Evolutionary conservation across 2,113 vertebrate genomes (phyloP), one percentile per base, ranked within the genome.

Genomic region (Pseudorasbora parva): DNA sequence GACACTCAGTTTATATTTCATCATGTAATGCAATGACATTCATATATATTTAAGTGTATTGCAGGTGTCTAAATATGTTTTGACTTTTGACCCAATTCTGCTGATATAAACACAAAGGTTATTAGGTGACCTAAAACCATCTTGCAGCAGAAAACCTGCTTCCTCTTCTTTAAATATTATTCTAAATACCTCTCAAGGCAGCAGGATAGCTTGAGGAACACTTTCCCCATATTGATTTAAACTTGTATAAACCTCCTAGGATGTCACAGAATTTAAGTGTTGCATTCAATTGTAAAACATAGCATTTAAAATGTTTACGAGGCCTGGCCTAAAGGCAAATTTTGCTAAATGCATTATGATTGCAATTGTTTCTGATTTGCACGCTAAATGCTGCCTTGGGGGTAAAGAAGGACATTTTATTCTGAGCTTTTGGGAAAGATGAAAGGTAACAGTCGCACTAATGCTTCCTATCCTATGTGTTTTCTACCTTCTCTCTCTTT

Each of bases 401-500:
- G 72, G 84, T 83, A 5, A 30, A 64, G 8, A 81, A 66, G n/a
- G n/a, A 27, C 41, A 49, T 21, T 4, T 27, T 1, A 2, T 59
- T 76, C 45, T 23, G 27, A 11, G 11, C 6, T 43, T 41, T 17
- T 6, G 54, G 37, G n/a, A 5, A 74, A 49, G 3, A 37, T 8
- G 7, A 41, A 8, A 2, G 7, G 5, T 82, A 41, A 23, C 4
- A 11, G n/a, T 80, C 14, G 2, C 69, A 81, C 84, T 86, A 77
- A 84, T 56, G 12, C 45, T 73, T 51, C 73, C n/a, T 85, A 19
- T 69, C 5, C 41, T 85, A 49, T 85, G 77, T 86, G 64, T 82
- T 74, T 83, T 86, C 51, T 85, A 23, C 47, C 60, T 78, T 89
- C 49, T 88, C 89, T 93, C 93, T 93, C 94, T 87, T 56, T 90